These are phyloP conservation scores for Prietella phreatophila DNA, from an alignment of 2,113 vertebrate genomes.

Conservation along the genomic window DNA sequence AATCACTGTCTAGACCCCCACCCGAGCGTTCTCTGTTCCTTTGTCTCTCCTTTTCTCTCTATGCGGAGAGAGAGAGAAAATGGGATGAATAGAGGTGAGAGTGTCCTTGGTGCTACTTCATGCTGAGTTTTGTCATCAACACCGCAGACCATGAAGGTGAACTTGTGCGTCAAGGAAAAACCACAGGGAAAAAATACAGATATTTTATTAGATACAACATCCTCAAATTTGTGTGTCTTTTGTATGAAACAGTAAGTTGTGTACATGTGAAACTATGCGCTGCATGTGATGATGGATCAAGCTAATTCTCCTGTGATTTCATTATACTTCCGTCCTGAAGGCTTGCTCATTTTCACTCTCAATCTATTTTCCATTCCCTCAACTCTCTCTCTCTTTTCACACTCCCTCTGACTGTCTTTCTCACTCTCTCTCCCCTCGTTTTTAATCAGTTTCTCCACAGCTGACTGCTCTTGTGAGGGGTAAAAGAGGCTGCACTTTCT, in stretches of 20 bases:
- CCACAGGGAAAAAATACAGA: not conserved
- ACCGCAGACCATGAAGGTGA: slow-evolving; percentile 64
- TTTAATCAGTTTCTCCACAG: slow-evolving; percentile 54
- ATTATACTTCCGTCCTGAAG: slow-evolving; percentile 37
- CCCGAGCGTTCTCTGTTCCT: not conserved
- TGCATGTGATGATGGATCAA: slow-evolving; percentile 35
- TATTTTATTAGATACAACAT: not conserved
- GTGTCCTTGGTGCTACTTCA: slow-evolving; percentile 29
- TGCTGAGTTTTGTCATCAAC: slow-evolving; percentile 27
- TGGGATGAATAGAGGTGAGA: not conserved
- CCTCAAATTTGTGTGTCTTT: not conserved
- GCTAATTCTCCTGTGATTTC: slow-evolving; percentile 43
- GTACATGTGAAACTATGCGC: slow-evolving; percentile 30
- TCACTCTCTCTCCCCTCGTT: slow-evolving; percentile 31
- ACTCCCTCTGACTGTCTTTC: not conserved
- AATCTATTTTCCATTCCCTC: slow-evolving; percentile 19
- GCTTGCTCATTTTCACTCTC: slow-evolving; percentile 31
- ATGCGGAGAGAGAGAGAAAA: not conserved
- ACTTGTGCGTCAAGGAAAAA: slow-evolving; percentile 62
- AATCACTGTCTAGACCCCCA: not conserved
- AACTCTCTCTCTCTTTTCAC: slow-evolving; percentile 1
- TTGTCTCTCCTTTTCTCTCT: not conserved
- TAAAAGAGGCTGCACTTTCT: slow-evolving; percentile 37
- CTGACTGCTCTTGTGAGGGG: slow-evolving; percentile 50
- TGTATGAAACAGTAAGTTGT: not conserved